phyloP scores from a whole-genome alignment of 2,888 invertebrate species.

The Chamaedrilus cognettii region DNA sequence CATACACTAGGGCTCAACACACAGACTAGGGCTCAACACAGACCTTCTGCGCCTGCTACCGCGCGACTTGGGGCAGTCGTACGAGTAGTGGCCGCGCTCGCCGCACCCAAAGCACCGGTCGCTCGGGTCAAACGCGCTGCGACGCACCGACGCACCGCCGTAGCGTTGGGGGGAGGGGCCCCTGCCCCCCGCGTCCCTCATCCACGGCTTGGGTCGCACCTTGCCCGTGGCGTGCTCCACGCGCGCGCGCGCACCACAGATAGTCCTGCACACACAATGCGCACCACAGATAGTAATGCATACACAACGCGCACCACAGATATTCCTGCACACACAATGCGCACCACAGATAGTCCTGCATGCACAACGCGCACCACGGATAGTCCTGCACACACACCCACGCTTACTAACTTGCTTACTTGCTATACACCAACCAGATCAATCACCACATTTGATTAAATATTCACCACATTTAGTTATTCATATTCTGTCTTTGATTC shows the following conservation, averaged over 20 bases:
- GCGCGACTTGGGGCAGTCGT: slow-evolving; percentile 69
- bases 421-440: too few species aligned
- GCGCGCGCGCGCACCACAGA: slow-evolving; percentile 79
- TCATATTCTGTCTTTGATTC: too few species aligned
- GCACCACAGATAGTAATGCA: too few species aligned
- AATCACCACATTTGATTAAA: too few species aligned
- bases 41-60: slow-evolving; percentile 6
- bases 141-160: slow-evolving; percentile 28
- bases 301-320: too few species aligned
- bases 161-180: slow-evolving; percentile 22
- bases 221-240: slow-evolving; percentile 93
- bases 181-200: slow-evolving; percentile 36
- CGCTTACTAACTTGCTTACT: too few species aligned
- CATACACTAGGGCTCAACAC: too few species aligned
- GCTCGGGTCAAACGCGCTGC: slow-evolving; percentile 80
- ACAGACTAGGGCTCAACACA: neutral
- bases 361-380: too few species aligned
- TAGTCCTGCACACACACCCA: too few species aligned
- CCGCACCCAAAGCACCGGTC: slow-evolving; percentile 95
- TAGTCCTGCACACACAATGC: slow-evolving; percentile 21
- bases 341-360: too few species aligned
- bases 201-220: slow-evolving; percentile 38
- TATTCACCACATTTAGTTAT: too few species aligned
- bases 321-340: too few species aligned
- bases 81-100: slow-evolving; percentile 88